Base-by-base conservation (phyloP, 2,113 vertebrate species). In the Caracal caracal region DNA sequence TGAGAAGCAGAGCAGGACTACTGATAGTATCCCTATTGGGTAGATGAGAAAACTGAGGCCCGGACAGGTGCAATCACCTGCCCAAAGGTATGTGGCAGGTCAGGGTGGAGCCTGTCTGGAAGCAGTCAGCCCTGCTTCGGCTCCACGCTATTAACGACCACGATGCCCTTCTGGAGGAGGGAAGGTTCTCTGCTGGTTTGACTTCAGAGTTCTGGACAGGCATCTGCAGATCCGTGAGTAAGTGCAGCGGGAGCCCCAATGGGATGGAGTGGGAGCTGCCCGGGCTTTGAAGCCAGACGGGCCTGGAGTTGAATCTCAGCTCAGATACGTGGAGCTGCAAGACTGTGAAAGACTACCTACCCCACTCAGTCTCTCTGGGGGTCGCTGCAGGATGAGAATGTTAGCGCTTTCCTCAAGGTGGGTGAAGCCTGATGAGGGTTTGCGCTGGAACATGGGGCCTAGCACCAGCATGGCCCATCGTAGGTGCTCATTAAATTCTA, bases 1-100 rank as follows among this genome's bases (percentile, higher is more conserved):
- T 2, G n/a, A 30, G 15, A 80, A 47, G 33, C 37, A 73, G 81
- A 16, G 3, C 7, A 12, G 65, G 75, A 11, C 40, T 82, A 10
- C 33, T 37, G 53, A 13, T 28, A 26, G 6, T 40, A 70, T 35
- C 26, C 12, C 8, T 47, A 0, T 5, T 8, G 66, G 53, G 68
- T 73, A 92, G 28, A 56, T 40, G 51, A 87, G 65, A 61, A 97
- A 75, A 85, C 91, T 13, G 61, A 94, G 81, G 59, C 59, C 19
- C 40, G 11, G 12, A 20, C 5, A 56, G 4, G 19, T 15, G 68
- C n/a, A 79, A 10, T 40, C 80, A 75, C 40, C 79, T 89, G 49
- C 37, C 22, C 30, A 30, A 53, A 90, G 82, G 12, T 24, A 15
- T 6, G 28, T 12, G 37, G 53, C 65, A 26, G 24, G 37, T 37